A percentile compares a stretch with the other conserved stretches of the same genome.
phyloP scores from a whole-genome alignment of 2,888 invertebrate species.

The Pyrrhosoma nymphula region DNA sequence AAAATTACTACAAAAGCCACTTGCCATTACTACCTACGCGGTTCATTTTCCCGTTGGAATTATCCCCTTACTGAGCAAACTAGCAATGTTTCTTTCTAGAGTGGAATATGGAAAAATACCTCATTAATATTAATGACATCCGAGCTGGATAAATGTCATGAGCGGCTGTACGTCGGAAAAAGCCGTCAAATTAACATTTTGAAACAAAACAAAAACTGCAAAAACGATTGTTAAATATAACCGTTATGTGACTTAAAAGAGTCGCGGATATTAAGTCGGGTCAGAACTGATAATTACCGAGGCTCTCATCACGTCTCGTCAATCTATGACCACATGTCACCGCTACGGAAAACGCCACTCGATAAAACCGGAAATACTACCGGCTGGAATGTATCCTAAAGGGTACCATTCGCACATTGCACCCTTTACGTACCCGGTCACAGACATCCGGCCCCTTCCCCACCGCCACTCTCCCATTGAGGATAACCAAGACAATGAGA shows the following conservation, averaged over 20 bases:
- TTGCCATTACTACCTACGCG: neutral
- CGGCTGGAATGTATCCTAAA: slow-evolving; percentile 20
- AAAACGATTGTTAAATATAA: too few species aligned
- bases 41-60: neutral
- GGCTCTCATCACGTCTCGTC: neutral
- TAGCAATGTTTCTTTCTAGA: neutral
- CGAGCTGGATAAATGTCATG: too few species aligned
- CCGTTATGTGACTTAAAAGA: too few species aligned
- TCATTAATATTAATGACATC: neutral
- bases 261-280: too few species aligned
- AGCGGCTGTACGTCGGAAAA: neutral
- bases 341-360: neutral
- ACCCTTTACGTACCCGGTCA: neutral
- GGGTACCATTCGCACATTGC: neutral
- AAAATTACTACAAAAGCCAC: neutral
- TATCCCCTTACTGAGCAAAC: neutral
- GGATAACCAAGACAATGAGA: neutral
- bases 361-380: neutral
- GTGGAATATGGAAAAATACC: neutral
- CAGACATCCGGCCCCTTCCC: slow-evolving; percentile 26
- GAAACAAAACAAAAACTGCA: neutral
- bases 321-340: neutral
- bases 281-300: too few species aligned
- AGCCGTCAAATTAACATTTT: neutral
- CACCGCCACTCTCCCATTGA: neutral